Evolutionary conservation across 2,888 invertebrate species (phyloP), one percentile per base, ranked within the genome.

Genomic region (Mesoligia furuncula): DNA sequence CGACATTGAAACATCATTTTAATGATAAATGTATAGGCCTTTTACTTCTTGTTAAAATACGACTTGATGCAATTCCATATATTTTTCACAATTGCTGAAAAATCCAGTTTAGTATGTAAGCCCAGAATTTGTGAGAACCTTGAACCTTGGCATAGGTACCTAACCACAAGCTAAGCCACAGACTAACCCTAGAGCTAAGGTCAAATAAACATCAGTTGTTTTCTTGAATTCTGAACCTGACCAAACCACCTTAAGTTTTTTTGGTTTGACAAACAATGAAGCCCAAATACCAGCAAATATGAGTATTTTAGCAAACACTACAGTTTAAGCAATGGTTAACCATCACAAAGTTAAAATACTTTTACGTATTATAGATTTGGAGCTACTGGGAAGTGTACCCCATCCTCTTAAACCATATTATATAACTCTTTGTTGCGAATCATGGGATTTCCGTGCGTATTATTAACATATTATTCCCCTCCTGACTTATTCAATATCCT

Each of bases 1-100:
- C 77, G 90, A 89, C 91, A 88, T 88, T 90, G 90, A 91, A 91
- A 88, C 91, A 90, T 90, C 85, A 89, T 88, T 87, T 81, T 83
- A 75, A 87, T 89, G 90, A 90, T 90, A 90, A 88, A 67, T 66
- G 20, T 65, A 51, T 36, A 42, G 15, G 7, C 4, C n/a, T 66
- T n/a, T 24, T n/a, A 24, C 27, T 24, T 20, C 9, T 61, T 61
- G 2, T 17, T 8, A 31, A 7, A 31, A 31, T 62, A 20, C 20
- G 5, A 5, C 24, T 13, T 36, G 2, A 24, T 36, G 11, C 5
- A 62, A 24, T 36, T 6, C 20, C 2, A 36, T 24, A 24, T 0
- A 5, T 62, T 36, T 36, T 24, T 36, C 2, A 62, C 0, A 36
- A 11, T 31, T 31, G 1, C 61, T 20, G 61, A 62, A 20, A 20